Conservation (phyloP, 1,140 invertebrate genomes). For the Vollenhovia emeryi region DNA sequence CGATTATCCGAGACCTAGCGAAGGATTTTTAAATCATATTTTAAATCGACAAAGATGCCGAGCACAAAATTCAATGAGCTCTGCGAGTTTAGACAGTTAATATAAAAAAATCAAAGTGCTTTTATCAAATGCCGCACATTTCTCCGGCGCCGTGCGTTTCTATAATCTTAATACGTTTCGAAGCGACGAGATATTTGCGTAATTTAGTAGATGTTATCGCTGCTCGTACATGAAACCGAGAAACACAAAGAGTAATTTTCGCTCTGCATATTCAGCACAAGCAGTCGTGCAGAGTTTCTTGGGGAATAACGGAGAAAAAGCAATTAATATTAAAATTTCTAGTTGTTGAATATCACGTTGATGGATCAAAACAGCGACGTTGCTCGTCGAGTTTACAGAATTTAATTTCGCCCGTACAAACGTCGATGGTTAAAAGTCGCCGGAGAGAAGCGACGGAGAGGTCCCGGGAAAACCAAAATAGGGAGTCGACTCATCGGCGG, state of each 20-base stretch:
- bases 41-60: background rate
- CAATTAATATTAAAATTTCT: background rate
- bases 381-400: background rate
- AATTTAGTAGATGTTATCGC: background rate
- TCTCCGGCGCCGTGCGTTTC: background rate
- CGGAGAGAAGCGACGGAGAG: background rate
- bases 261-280: background rate
- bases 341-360: background rate
- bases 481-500: slow-evolving; percentile 19
- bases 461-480: slow-evolving; percentile 36
- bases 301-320: background rate
- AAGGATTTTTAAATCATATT: background rate
- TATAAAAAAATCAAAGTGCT: background rate
- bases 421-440: background rate
- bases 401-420: background rate
- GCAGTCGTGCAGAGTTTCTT: background rate
- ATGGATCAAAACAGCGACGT: background rate
- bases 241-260: background rate
- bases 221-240: background rate
- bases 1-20: background rate
- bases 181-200: background rate
- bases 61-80: background rate
- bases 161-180: background rate
- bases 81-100: background rate
- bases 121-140: background rate